Percentiles rank a stretch among this genome's conserved stretches.
Evolutionary conservation across 2,888 invertebrate species (phyloP).

Genomic region (Dioctria linearis): DNA sequence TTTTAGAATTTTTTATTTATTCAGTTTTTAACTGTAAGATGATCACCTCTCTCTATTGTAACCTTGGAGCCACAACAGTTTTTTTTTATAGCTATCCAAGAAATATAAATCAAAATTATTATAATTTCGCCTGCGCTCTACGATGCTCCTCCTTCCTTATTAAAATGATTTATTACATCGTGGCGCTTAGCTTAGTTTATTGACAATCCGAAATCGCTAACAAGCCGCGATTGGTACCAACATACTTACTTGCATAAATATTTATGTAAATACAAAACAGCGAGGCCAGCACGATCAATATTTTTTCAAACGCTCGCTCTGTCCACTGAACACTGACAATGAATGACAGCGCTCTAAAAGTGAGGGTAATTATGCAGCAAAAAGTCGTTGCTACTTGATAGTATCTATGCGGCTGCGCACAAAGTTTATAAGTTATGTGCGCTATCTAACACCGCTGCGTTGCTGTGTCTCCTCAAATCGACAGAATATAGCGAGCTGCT

Average conservation of each 20-base stretch:
- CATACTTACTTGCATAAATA: conserved; percentile 20
- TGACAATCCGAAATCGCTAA: conserved; percentile 39
- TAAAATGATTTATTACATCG: conserved; percentile 33
- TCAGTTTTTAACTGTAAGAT: too few species aligned
- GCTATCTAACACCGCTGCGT: conserved; percentile 3
- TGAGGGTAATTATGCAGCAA: conserved; percentile 23
- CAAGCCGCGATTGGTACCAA: conserved; percentile 27
- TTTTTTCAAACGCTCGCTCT: background rate
- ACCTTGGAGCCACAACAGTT: too few species aligned
- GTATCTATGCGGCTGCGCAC: background rate
- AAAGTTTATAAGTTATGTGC: background rate
- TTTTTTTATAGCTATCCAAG: too few species aligned
- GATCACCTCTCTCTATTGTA: too few species aligned
- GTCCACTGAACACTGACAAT: too few species aligned
- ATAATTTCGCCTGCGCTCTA: conserved; percentile 13
- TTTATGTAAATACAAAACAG: conserved; percentile 35
- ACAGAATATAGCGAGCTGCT: background rate
- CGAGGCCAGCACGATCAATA: background rate
- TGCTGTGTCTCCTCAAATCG: background rate
- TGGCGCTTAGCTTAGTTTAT: background rate
- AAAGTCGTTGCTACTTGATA: conserved; percentile 11
- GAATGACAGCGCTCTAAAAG: conserved; percentile 16
- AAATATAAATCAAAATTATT: background rate
- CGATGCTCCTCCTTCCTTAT: conserved; percentile 29
- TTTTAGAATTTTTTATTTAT: too few species aligned